Evolutionary conservation across 1,140 invertebrate species (phyloP).

Genomic region (Cryptotermes secundus): DNA sequence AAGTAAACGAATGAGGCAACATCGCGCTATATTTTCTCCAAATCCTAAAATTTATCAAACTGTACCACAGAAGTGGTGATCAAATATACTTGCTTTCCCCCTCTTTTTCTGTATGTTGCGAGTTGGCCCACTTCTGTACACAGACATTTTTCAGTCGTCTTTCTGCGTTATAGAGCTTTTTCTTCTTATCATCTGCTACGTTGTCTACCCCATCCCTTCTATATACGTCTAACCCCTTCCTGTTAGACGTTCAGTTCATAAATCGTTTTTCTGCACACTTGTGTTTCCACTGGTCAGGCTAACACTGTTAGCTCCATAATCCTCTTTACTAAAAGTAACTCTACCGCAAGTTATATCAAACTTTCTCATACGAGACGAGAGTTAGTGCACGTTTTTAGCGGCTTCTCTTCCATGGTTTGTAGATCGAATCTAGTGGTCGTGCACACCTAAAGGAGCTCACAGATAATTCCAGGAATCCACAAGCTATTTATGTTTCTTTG

Average conservation of each 20-base stretch:
- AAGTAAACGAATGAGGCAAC: background rate
- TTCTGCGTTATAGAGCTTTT: background rate
- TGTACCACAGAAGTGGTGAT: background rate
- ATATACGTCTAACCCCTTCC: background rate
- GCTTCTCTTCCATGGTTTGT: background rate
- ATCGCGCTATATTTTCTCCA: background rate
- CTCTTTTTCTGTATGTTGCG: background rate
- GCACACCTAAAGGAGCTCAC: background rate
- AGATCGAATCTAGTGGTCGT: background rate
- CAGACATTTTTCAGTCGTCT: background rate
- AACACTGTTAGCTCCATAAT: background rate
- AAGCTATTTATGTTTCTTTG: no score
- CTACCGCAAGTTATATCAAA: background rate
- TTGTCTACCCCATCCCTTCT: background rate
- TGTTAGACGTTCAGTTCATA: background rate
- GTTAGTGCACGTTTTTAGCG: background rate
- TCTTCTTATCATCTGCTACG: background rate
- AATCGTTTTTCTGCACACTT: conserved; percentile 5
- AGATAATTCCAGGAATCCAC: no score
- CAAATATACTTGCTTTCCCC: background rate
- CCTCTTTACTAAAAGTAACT: conserved; percentile 5
- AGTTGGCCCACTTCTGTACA: background rate
- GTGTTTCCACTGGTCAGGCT: background rate
- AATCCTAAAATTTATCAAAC: conserved; percentile 8
- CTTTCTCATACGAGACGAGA: background rate